Base-by-base conservation (phyloP, 2,888 invertebrate species). In the Drosophila mimetica region DNA sequence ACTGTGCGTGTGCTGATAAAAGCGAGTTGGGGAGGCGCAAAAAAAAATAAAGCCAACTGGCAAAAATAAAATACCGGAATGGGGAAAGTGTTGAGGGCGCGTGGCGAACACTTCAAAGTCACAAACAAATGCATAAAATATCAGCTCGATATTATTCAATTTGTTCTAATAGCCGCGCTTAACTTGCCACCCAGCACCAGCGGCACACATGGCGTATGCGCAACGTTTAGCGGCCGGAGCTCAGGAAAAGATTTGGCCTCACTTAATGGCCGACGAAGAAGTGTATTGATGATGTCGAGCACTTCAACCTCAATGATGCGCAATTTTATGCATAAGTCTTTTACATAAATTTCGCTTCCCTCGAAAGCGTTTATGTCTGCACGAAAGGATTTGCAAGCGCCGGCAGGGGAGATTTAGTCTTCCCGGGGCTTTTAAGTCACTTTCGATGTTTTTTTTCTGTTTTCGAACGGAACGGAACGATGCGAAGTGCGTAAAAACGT, bases 251-350 rank as follows among this genome's bases (percentile, higher is more conserved):
- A 46, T 54, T 51, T 32, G 46, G 37, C 59, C 59, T 9, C 59
- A 67, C 44, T 61, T 74, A 71, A 71, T 72, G 70, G 73, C 55
- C 60, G 42, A 58, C 74, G 4, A 18, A 39, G 76, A 80, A 80
- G 83, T 80, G 75, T 86, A 83, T 86, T 84, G 86, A 80, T 80
- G 80, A 82, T 79, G 85, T 74, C 75, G 51, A 72, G 79, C 75
- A 83, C 81, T 84, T 81, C 79, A 84, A 84, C 84, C 81, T 79
- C 84, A 84, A 86, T 84, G 84, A 86, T 76, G 84, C 84, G 86
- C 86, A 81, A 81, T 85, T 85, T 85, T 86, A 85, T 85, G 84
- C 84, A 81, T 81, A 79, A 85, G 81, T 81, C 86, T 77, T 85
- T 86, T 86, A 86, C 84, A 85, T 85, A 85, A 86, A 85, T 85